Conservation (phyloP, 2,888 invertebrate genomes). For the Microctonus brassicae region DNA sequence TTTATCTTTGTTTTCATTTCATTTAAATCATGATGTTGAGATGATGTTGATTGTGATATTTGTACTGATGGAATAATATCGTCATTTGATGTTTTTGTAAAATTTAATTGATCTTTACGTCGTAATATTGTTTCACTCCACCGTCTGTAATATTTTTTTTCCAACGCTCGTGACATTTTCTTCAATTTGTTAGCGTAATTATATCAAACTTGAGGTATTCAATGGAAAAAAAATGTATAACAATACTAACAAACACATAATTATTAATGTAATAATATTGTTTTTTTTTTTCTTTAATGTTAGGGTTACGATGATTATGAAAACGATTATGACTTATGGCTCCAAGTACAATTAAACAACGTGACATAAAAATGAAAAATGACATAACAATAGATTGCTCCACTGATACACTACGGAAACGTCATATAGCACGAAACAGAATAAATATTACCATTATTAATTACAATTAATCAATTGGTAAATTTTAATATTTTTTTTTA, state of each 20-base stretch:
- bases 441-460: too few species aligned
- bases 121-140: constrained; percentile 49
- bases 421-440: not conserved
- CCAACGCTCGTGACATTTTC: constrained; percentile 52
- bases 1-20: constrained; percentile 32
- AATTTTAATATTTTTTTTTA: too few species aligned
- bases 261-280: constrained; percentile 47
- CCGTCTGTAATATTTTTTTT: constrained; percentile 39
- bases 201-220: constrained; percentile 52
- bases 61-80: too few species aligned
- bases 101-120: constrained; percentile 39
- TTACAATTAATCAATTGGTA: too few species aligned
- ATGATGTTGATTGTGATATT: too few species aligned
- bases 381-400: constrained; percentile 63
- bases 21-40: constrained; percentile 39
- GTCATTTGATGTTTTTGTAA: constrained; percentile 44
- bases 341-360: constrained; percentile 63
- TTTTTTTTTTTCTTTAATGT: constrained; percentile 43
- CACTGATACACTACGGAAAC: constrained; percentile 53
- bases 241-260: constrained; percentile 43
- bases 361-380: constrained; percentile 65
- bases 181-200: constrained; percentile 43
- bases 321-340: constrained; percentile 55
- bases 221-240: constrained; percentile 37
- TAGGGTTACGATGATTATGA: constrained; percentile 56